phyloP scores from a whole-genome alignment of 2,888 invertebrate species.

The Leptopilina syphax region DNA sequence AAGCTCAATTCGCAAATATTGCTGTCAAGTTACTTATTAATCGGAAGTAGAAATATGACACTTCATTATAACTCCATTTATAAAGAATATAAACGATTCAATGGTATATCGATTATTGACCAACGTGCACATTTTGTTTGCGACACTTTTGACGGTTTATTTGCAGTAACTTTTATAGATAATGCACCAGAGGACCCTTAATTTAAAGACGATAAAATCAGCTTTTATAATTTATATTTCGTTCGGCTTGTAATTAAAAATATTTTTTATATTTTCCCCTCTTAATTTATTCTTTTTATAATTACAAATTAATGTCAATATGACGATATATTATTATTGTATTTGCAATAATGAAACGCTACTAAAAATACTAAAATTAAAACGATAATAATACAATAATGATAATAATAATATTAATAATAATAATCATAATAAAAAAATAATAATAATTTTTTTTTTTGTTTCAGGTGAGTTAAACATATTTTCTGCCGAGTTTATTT shows the following conservation, averaged over 20 bases:
- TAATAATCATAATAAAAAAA: too few species aligned
- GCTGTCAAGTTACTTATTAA: conserved; percentile 12
- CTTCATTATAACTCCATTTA: conserved; percentile 24
- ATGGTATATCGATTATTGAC: conserved; percentile 11
- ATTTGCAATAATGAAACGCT: too few species aligned
- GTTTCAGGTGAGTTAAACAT: too few species aligned
- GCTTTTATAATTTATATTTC: neutral
- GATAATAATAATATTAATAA: too few species aligned
- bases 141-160: conserved; percentile 2
- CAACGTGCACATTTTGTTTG: conserved; percentile 10
- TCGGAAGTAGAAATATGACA: neutral
- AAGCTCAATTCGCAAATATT: conserved; percentile 2
- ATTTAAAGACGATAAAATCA: neutral
- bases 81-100: conserved; percentile 5
- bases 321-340: too few species aligned
- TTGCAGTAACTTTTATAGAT: conserved; percentile 12
- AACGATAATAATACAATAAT: too few species aligned
- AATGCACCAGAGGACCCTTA: neutral
- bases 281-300: too few species aligned
- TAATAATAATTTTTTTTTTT: too few species aligned
- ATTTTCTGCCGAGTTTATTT: too few species aligned
- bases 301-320: too few species aligned
- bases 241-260: neutral
- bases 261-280: too few species aligned
- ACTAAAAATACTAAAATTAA: too few species aligned